Base-by-base conservation (phyloP, 1,140 invertebrate genomes). In the Ruditapes philippinarum region DNA sequence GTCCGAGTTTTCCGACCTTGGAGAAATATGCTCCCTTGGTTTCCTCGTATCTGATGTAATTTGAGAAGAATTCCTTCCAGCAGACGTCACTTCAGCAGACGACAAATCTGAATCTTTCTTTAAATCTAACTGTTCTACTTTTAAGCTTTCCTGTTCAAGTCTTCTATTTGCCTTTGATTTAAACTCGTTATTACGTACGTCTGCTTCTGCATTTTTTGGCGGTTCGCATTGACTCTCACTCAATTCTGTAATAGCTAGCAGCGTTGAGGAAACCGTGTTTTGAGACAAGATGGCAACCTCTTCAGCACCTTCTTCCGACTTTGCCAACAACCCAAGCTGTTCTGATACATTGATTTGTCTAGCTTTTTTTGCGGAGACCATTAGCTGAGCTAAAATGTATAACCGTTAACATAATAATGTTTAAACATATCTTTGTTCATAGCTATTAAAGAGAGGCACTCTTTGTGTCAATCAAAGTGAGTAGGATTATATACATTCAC, bases 251-350 rank as follows among this genome's bases (percentile, higher is more conserved):
- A 79, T 79, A 11, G 76, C 76, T 7, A 79, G 76, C 19, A 45
- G 51, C 14, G 76, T 33, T 33, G 49, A 31, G 51, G 38, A 12
- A 40, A 57, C 0, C 17, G 40, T 62, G 65, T 81, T 62, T 25
- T 70, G 65, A 11, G 40, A 49, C 42, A 84, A 68, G 14, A 84
- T 84, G 62, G 49, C 60, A 17, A 42, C 76, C n/a, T 80, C 65
- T 14, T 81, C 57, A 0, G 45, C 51, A 60, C 57, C 74, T 57
- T 88, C 86, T 3, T 31, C 33, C 14, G 86, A 88, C 42, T 80
- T 70, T 7, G 31, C 74, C 49, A 88, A 19, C 60, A 73, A 31
- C 25, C 76, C 33, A 38, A 88, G 28, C 57, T 88, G 86, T 9
- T 88, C 76, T 0, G 62, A 11, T 7, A 88, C 42, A 1, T 25